Evolutionary conservation across 1,140 invertebrate genomes (phyloP).

Genomic region (Zaprionus ghesquierei): DNA sequence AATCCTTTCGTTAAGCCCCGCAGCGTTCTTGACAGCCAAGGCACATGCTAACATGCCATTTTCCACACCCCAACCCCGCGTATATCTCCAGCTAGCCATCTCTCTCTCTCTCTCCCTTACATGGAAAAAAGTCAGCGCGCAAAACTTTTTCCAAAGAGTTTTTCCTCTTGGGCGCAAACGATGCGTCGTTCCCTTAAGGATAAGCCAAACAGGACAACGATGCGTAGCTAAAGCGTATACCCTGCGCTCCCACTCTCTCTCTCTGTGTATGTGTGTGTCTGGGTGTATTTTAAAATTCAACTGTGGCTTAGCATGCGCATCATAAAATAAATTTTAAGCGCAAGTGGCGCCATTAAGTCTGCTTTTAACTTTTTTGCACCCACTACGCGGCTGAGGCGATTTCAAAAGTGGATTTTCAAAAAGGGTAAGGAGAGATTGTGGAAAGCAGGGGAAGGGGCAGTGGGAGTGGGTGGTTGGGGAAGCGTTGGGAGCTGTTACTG

Average conservation of each 20-base stretch:
- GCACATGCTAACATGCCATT: conserved; percentile 81
- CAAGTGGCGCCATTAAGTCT: conserved; percentile 80
- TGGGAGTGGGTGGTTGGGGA: background rate
- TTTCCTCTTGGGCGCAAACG: conserved; percentile 57
- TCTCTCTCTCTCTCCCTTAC: background rate
- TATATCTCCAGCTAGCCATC: background rate
- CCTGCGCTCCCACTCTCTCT: background rate
- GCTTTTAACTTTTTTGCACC: conserved; percentile 79
- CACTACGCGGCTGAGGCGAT: conserved; percentile 64
- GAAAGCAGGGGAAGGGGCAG: background rate
- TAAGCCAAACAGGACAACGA: conserved; percentile 55
- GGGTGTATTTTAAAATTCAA: conserved; percentile 79
- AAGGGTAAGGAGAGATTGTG: background rate
- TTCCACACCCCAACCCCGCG: conserved; percentile 57
- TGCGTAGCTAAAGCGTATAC: conserved; percentile 41
- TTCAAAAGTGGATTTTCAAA: conserved; percentile 30
- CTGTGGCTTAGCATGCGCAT: conserved; percentile 79
- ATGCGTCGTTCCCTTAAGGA: conserved; percentile 67
- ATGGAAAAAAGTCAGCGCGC: conserved; percentile 53
- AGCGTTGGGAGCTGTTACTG: conserved; percentile 29
- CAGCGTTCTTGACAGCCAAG: conserved; percentile 81
- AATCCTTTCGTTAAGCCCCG: conserved; percentile 81
- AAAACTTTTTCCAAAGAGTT: conserved; percentile 79
- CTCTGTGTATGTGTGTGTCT: conserved; percentile 17
- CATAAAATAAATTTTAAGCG: conserved; percentile 82